Percentiles rank a stretch among this genome's conserved stretches.
Conservation (phyloP, 1,140 invertebrate genomes). For the Eriocheir sinensis region DNA sequence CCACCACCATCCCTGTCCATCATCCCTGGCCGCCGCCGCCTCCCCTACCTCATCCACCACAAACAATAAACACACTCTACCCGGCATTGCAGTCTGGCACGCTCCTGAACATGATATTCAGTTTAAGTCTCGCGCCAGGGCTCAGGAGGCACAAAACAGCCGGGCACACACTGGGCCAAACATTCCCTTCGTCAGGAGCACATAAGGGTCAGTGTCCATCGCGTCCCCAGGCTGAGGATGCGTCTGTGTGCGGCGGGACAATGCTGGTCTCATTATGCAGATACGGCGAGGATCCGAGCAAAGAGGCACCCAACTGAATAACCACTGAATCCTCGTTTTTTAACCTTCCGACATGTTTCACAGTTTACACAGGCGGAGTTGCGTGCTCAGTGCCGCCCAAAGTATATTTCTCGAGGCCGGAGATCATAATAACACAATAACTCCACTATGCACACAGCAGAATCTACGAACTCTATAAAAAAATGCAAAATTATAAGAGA, state of each 20-base stretch:
- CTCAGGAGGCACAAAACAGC: background rate
- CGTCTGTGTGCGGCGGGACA: background rate
- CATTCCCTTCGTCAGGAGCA: background rate
- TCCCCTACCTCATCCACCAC: constrained; percentile 18
- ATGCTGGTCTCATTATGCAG: constrained; percentile 61
- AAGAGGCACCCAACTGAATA: background rate
- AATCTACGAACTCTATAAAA: background rate
- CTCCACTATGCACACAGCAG: background rate
- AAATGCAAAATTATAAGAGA: background rate
- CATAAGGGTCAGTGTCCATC: constrained; percentile 26
- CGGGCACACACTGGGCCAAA: no score
- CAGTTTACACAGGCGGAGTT: background rate
- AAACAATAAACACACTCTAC: constrained; percentile 32
- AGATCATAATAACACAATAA: background rate
- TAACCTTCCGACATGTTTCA: background rate
- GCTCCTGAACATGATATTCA: constrained; percentile 55
- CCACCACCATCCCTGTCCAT: background rate
- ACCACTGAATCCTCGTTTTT: constrained; percentile 12
- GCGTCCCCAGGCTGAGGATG: background rate
- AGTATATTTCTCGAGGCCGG: background rate
- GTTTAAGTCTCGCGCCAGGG: constrained; percentile 35
- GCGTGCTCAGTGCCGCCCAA: background rate
- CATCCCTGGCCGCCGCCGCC: background rate
- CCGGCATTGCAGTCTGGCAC: constrained; percentile 50
- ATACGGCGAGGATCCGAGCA: constrained; percentile 25